These are phyloP conservation scores for Calephelis virginiensis DNA, from an alignment of 1,140 invertebrate species.

Conservation along the genomic window DNA sequence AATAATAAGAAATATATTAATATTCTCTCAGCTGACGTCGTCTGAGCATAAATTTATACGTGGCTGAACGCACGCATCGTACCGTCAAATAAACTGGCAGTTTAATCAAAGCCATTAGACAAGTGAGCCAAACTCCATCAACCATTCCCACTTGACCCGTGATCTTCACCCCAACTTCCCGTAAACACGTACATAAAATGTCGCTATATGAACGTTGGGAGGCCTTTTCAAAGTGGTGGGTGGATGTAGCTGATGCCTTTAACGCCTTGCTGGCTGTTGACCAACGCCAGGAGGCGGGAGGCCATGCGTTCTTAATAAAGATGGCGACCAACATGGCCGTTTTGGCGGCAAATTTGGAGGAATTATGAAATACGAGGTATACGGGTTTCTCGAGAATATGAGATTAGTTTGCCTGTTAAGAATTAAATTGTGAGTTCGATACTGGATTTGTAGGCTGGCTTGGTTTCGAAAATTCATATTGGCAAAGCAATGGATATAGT, in stretches of 20 bases:
- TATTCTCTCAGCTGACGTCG: conserved; percentile 37
- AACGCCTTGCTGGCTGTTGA: conserved; percentile 76
- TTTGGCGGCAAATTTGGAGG: conserved; percentile 59
- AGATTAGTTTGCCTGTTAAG: conserved; percentile 14
- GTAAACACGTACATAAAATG: conserved; percentile 23
- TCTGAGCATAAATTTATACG: conserved; percentile 75
- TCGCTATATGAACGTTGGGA: conserved; percentile 38
- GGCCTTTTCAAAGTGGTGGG: conserved; percentile 52
- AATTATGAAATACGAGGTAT: conserved; percentile 33
- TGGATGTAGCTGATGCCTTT: conserved; percentile 74
- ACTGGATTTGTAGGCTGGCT: not conserved
- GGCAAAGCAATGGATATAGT: too few species aligned
- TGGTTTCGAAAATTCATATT: not conserved
- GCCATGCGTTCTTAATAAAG: conserved; percentile 77
- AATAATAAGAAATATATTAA: not conserved
- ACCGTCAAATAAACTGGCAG: conserved; percentile 78
- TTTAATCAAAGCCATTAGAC: conserved; percentile 78
- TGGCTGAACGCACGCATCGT: conserved; percentile 71
- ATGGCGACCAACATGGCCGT: conserved; percentile 67
- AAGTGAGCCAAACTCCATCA: conserved; percentile 72
- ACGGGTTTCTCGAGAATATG: conserved; percentile 14
- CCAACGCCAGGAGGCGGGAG: conserved; percentile 72
- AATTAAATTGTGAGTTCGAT: conserved; percentile 12
- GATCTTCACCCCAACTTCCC: conserved; percentile 35
- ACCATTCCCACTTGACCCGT: conserved; percentile 49